These are phyloP conservation scores for Ichneumoninae sp. DNA, from an alignment of 2,888 invertebrate species.

Conservation along the genomic window DNA sequence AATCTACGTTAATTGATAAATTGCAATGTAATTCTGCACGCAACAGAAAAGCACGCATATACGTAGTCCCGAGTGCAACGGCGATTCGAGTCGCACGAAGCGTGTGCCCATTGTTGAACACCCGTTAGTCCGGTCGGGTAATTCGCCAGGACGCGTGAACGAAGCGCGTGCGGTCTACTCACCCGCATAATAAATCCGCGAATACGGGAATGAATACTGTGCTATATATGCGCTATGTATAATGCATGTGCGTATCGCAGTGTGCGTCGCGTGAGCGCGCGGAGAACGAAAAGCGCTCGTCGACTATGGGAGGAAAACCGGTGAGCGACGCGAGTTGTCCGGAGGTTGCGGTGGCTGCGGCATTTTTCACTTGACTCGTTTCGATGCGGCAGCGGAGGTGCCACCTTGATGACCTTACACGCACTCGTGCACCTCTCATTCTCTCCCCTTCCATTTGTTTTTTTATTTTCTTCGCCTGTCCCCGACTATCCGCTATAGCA, in stretches of 20 bases:
- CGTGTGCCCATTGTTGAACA: constrained; percentile 59
- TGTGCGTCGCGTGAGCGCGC: background rate
- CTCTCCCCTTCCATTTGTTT: constrained; percentile 10
- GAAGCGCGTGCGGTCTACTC: constrained; percentile 53
- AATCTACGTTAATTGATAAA: background rate
- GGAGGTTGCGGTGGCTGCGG: constrained; percentile 24
- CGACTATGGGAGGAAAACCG: constrained; percentile 21
- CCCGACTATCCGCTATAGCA: constrained; percentile 12
- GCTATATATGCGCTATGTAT: constrained; percentile 13
- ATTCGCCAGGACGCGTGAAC: constrained; percentile 53
- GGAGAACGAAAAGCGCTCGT: background rate
- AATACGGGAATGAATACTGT: constrained; percentile 41
- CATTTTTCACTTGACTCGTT: constrained; percentile 55
- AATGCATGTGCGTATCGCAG: background rate
- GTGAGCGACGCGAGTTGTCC: constrained; percentile 31
- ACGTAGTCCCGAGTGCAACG: constrained; percentile 24
- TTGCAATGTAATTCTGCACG: background rate
- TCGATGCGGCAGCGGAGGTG: constrained; percentile 50
- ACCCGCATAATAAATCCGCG: constrained; percentile 55
- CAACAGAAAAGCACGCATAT: constrained; percentile 8
- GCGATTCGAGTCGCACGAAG: constrained; percentile 44
- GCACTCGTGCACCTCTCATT: constrained; percentile 52
- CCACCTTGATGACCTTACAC: constrained; percentile 55
- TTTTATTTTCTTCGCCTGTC: constrained; percentile 2
- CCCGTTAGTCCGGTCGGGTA: constrained; percentile 51